A percentile compares a stretch with the other conserved stretches of the same genome.
Conservation (phyloP, 2,888 invertebrate species). For the Rhamnusium bicolor region DNA sequence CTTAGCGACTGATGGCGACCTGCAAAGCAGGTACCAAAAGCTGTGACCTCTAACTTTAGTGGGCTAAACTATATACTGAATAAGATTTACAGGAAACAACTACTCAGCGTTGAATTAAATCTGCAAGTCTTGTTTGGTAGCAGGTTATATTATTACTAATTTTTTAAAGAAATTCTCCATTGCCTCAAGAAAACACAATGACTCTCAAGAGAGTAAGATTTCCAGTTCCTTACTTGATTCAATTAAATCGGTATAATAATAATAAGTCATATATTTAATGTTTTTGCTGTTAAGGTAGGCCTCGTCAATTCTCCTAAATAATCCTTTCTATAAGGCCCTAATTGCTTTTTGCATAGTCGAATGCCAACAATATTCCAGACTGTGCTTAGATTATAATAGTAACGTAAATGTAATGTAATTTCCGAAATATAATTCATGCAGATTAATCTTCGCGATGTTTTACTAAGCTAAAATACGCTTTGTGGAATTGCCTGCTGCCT, state of each 20-base stretch:
- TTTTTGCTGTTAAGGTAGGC: background rate
- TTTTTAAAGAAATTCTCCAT: no score
- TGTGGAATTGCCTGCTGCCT: conserved; percentile 2
- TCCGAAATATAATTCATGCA: conserved; percentile 23
- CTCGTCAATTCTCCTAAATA: background rate
- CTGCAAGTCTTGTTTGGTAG: no score
- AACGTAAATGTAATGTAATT: conserved; percentile 1
- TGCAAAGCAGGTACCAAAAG: no score
- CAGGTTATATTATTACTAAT: no score
- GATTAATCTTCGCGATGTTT: conserved; percentile 17
- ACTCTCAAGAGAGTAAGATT: background rate
- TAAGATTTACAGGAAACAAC: no score
- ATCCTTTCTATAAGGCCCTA: background rate
- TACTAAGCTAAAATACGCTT: conserved; percentile 3
- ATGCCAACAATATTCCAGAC: background rate
- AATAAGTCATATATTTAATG: background rate
- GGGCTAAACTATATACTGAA: no score
- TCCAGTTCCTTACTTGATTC: background rate
- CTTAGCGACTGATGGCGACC: no score
- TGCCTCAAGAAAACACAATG: background rate
- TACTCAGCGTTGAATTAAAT: no score
- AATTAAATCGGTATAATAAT: background rate
- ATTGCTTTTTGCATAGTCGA: conserved; percentile 10
- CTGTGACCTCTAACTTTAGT: no score
- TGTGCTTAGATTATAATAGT: background rate